Conservation (phyloP, 2,888 invertebrate genomes). For the Cephus nigrinus region DNA sequence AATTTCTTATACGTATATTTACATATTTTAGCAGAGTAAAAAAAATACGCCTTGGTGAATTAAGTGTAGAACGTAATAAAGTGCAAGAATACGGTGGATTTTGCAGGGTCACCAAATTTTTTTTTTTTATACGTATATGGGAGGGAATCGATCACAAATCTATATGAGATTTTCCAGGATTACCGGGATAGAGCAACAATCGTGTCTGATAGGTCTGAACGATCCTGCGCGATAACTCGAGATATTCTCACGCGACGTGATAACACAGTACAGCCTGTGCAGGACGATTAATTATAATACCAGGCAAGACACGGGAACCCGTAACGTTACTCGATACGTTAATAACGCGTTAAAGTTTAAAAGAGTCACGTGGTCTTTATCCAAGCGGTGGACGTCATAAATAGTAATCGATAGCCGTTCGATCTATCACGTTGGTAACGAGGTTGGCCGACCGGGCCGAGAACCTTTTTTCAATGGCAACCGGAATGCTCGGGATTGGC, state of each 20-base stretch:
- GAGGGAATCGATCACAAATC: no score
- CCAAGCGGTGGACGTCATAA: neutral
- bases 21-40: neutral
- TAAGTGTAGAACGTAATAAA: neutral
- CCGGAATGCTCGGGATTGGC: conserved; percentile 34
- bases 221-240: neutral
- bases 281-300: neutral
- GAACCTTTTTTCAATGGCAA: neutral
- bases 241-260: neutral
- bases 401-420: neutral
- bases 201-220: neutral
- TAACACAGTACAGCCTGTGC: neutral
- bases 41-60: neutral
- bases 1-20: neutral
- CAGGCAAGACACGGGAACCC: neutral
- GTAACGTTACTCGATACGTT: neutral
- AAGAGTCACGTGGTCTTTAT: neutral
- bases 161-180: neutral
- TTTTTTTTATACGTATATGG: no score
- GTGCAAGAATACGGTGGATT: neutral
- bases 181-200: neutral
- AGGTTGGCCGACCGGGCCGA: neutral
- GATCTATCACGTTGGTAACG: neutral
- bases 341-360: neutral
- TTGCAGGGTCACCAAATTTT: neutral